These are phyloP conservation scores for Caenorhabditis uteleia DNA, from an alignment of 2,888 invertebrate species.

Conservation along the genomic window DNA sequence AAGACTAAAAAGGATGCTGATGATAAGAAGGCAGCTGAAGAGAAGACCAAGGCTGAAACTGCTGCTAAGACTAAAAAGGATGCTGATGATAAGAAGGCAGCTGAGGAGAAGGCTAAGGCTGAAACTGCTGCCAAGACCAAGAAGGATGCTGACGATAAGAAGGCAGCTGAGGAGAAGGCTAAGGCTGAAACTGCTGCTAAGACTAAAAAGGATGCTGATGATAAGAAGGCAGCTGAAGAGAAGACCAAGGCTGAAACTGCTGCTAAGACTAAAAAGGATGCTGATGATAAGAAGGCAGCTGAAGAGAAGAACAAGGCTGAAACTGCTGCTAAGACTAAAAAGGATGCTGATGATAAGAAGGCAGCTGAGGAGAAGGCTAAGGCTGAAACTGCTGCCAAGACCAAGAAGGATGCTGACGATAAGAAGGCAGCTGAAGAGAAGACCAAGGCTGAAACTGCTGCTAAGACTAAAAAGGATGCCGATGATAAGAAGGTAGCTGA, in stretches of 20 bases:
- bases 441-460: constrained; percentile 33
- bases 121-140: constrained; percentile 21
- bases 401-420: not conserved
- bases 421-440: constrained; percentile 16
- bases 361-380: constrained; percentile 2
- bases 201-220: constrained; percentile 8
- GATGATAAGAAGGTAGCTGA: constrained; percentile 13
- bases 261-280: constrained; percentile 7
- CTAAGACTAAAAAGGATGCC: constrained; percentile 6
- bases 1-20: constrained; percentile 11
- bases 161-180: constrained; percentile 6
- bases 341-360: constrained; percentile 3
- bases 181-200: constrained; percentile 7
- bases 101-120: constrained; percentile 12
- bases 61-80: constrained; percentile 28
- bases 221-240: constrained; percentile 14
- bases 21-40: constrained; percentile 1
- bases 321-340: constrained; percentile 4
- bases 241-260: constrained; percentile 4
- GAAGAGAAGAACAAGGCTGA: constrained; percentile 10
- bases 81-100: constrained; percentile 11
- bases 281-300: constrained; percentile 16
- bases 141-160: constrained; percentile 28
- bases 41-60: constrained; percentile 12
- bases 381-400: not conserved